phyloP scores from a whole-genome alignment of 2,888 invertebrate species.

The Andrena trimmerana region DNA sequence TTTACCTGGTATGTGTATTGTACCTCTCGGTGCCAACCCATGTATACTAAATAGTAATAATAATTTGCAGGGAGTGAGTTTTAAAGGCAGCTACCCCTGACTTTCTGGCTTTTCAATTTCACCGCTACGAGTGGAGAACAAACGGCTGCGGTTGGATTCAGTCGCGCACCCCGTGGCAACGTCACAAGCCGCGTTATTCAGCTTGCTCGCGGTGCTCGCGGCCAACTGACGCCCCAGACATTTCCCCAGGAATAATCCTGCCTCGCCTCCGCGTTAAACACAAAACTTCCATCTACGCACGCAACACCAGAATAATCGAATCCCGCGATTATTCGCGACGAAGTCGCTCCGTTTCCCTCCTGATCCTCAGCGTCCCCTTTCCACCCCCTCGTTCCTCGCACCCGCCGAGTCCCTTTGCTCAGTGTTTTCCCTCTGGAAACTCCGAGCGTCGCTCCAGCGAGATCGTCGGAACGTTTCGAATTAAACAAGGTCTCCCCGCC shows the following conservation, averaged over 20 bases:
- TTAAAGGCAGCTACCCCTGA: too few species aligned
- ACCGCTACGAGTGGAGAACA: too few species aligned
- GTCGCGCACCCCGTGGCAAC: neutral
- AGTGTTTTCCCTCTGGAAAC: neutral
- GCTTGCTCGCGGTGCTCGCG: slow-evolving; percentile 13
- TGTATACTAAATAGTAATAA: too few species aligned
- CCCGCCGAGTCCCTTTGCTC: neutral
- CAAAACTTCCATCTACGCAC: neutral
- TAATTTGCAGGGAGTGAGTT: too few species aligned
- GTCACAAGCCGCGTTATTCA: slow-evolving; percentile 23
- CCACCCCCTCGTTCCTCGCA: neutral
- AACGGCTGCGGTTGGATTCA: neutral
- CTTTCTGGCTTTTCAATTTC: too few species aligned
- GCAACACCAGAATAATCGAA: slow-evolving; percentile 6
- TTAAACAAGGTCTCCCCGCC: slow-evolving; percentile 2
- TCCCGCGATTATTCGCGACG: neutral
- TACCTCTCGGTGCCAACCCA: too few species aligned
- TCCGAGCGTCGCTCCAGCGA: neutral
- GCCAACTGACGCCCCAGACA: slow-evolving; percentile 18
- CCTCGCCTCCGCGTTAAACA: slow-evolving; percentile 13
- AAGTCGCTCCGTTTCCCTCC: neutral
- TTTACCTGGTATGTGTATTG: too few species aligned
- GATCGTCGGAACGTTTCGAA: neutral
- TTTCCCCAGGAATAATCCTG: slow-evolving; percentile 31
- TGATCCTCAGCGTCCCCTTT: neutral